A percentile compares a stretch with the other conserved stretches of the same genome.
These are phyloP conservation scores for Cossypha niveicapilla DNA, from an alignment of 2,797 vertebrate genomes.

Conservation along the genomic window DNA sequence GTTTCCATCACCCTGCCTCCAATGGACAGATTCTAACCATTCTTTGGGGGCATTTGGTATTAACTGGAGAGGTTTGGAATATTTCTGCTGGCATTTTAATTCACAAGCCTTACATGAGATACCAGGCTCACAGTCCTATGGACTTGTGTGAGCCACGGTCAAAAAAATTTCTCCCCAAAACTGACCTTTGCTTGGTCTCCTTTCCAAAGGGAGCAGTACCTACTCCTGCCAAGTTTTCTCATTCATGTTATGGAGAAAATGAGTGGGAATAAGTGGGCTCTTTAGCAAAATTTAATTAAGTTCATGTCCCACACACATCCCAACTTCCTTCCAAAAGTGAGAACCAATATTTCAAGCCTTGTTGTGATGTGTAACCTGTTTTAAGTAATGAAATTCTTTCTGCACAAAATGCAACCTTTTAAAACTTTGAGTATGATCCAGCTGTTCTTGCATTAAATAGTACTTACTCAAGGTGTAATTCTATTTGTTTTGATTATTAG, in stretches of 20 bases:
- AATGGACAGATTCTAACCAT: neutral
- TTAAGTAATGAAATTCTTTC: neutral
- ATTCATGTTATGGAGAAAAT: neutral
- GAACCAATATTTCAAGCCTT: neutral
- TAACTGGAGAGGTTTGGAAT: neutral
- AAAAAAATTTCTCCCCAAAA: neutral
- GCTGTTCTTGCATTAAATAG: neutral
- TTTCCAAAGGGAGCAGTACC: neutral
- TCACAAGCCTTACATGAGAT: neutral
- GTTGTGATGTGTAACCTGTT: neutral
- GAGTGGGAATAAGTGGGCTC: neutral
- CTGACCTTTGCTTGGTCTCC: neutral
- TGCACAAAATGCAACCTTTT: neutral
- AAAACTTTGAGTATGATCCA: neutral
- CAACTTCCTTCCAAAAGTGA: neutral
- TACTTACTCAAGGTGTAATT: constrained; percentile 8
- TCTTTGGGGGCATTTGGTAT: neutral
- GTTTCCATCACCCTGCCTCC: fast-evolving
- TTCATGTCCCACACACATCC: neutral
- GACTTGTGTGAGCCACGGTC: neutral
- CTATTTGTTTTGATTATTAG: constrained; percentile 50
- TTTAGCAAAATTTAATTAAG: neutral
- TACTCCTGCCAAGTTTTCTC: neutral
- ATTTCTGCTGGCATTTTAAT: neutral
- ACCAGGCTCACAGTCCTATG: neutral